Evolutionary conservation across 64 coral and sea anemone species (phyloP), one percentile per base, ranked within the genome.

Genomic region (Montipora efflorescens): DNA sequence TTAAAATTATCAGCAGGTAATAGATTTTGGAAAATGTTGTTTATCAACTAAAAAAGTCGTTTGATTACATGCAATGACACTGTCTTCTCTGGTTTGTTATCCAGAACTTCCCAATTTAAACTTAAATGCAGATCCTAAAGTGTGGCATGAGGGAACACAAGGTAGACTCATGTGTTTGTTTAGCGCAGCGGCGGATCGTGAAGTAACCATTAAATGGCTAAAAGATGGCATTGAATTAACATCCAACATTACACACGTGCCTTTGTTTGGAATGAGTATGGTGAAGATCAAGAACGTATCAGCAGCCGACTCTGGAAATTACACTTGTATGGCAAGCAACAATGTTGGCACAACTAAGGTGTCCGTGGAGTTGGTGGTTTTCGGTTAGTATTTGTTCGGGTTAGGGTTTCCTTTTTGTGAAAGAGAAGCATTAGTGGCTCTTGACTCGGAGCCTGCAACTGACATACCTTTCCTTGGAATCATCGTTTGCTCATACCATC

Each of bases 261-360:
- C 36, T 76, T 2, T 2, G 12, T 4, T 0, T 19, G 6, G 61
- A 12, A 82, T 93, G 25, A 93, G 74, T 84, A 58, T 93, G 15
- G 14, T 73, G 51, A 0, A 46, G 7, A 11, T 93, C 12, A 4
- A 46, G n/a, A 19, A 7, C 18, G 43, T 86, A 7, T 5, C 82
- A 4, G 75, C 76, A 20, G 49, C 36, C 5, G 83, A 93, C 81
- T 70, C 89, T 77, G 96, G 96, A 59, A 89, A 28, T 20, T 98
- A 98, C 72, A 92, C 89, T 4, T 98, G 96, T 69, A 70, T 92
- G 66, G 96, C 91, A 15, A 92, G 87, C 49, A 98, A 98, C 51
- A 77, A 69, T 3, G 96, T 84, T 44, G 96, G 96, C 45, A 75
- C 82, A 12, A 74, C 87, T 47, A 87, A 74, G 2, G 55, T 79